Base-by-base conservation (phyloP, 2,113 vertebrate species). In the Notothenia rossii region DNA sequence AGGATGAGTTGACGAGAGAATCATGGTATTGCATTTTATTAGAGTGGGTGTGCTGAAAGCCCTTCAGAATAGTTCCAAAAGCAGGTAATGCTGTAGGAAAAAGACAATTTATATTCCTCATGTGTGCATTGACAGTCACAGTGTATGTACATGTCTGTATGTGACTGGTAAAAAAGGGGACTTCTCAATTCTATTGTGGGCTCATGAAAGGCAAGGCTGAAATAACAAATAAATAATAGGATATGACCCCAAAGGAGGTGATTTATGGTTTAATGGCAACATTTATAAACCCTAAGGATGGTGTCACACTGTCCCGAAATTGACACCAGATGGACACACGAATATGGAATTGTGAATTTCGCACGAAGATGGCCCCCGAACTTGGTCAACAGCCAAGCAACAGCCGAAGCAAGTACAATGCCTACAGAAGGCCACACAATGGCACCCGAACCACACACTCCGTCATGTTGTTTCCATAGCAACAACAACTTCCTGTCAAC, bases 1-100 rank as follows among this genome's bases (percentile, higher is more conserved):
- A 43, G 25, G 40, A 58, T 12, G 5, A 29, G 20, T 29, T 48
- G 54, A 72, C 40, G 25, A 72, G 13, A 46, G 43, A 60, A 72
- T 72, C 36, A 65, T 60, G 56, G 10, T 20, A 64, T 12, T 25
- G 12, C n/a, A 29, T 53, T 67, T 9, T 7, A 46, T 82, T 11
- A 76, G 46, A 33, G 40, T 55, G 29, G 59, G n/a, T 17, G 66
- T 12, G 40, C 58, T 25, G 33, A 40, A 74, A 60, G 18, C 20
- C 36, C 56, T 56, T 49, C 72, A 20, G 4, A 54, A 61, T 11
- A 18, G 14, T 51, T 60, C 50, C 12, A 12, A 36, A 36, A 22
- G 17, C 20, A 48, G 10, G 3, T 48, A 48, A n/a, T 13, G 10
- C 54, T 58, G 54, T 5, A 0, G 3, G 36, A 48, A 54, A 10